These are phyloP conservation scores for Phortica magna DNA, from an alignment of 2,888 invertebrate species.

Conservation along the genomic window DNA sequence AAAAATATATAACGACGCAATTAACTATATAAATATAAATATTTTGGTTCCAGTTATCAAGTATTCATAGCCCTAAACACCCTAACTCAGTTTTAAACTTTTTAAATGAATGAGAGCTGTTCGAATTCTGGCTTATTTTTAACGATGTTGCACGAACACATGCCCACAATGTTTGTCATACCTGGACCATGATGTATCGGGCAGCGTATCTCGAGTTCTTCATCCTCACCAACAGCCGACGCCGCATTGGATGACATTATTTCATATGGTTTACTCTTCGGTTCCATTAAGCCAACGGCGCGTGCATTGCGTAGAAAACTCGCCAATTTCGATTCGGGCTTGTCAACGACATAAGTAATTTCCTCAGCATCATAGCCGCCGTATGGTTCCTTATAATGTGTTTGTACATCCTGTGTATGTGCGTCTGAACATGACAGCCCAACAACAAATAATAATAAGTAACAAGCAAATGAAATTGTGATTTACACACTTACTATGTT, in stretches of 20 bases:
- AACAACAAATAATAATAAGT: too few relatives aligned
- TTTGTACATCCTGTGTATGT: not conserved
- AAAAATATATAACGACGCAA: too few relatives aligned
- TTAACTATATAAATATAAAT: not conserved
- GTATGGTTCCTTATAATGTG: not conserved
- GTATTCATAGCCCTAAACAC: not conserved
- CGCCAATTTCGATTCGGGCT: not conserved
- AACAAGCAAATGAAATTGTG: not conserved
- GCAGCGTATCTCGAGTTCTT: slow-evolving; percentile 27
- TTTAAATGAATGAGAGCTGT: not conserved
- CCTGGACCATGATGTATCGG: slow-evolving; percentile 21
- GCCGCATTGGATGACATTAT: not conserved
- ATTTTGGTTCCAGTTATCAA: not conserved
- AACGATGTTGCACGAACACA: slow-evolving; percentile 20
- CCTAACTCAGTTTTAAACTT: too few relatives aligned
- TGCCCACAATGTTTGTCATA: not conserved
- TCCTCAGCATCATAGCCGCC: not conserved
- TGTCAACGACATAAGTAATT: not conserved
- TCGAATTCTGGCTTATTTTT: slow-evolving; percentile 3
- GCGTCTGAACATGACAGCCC: not conserved
- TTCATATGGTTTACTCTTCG: not conserved
- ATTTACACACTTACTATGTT: slow-evolving; percentile 9
- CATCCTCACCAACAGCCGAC: not conserved
- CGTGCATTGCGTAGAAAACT: slow-evolving; percentile 13
- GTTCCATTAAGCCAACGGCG: not conserved